Conservation (phyloP, 2,888 invertebrate genomes). For the Andricus curvator region DNA sequence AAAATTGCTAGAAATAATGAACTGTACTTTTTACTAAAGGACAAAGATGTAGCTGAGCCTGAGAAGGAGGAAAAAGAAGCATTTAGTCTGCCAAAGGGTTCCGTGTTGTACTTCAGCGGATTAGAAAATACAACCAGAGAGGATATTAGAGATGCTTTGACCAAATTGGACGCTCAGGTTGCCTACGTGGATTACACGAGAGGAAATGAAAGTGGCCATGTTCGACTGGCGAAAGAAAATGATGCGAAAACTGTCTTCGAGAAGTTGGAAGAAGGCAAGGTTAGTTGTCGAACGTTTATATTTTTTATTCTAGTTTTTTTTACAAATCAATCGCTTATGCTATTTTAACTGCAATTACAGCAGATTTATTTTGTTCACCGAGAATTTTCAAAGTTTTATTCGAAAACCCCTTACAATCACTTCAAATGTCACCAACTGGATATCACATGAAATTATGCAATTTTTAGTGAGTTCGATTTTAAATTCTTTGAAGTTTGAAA, state of each 20-base stretch:
- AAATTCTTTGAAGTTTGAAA: too few relatives aligned
- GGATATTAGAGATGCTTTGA: conserved; percentile 86
- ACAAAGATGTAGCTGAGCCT: conserved; percentile 49
- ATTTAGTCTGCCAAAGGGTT: conserved; percentile 84
- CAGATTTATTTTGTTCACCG: too few relatives aligned
- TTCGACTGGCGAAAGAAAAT: conserved; percentile 86
- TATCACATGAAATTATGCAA: too few relatives aligned
- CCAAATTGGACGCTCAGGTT: conserved; percentile 81
- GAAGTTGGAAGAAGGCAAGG: conserved; percentile 83
- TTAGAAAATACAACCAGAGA: conserved; percentile 84
- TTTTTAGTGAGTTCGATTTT: too few relatives aligned
- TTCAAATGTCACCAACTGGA: too few relatives aligned
- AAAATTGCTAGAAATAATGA: too few relatives aligned
- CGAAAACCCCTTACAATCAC: too few relatives aligned
- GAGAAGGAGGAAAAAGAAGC: conserved; percentile 65
- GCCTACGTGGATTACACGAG: conserved; percentile 88
- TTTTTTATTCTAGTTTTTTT: background rate
- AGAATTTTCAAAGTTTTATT: too few relatives aligned
- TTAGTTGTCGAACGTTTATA: conserved; percentile 63
- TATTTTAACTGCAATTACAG: too few relatives aligned
- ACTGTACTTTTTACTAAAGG: conserved; percentile 23
- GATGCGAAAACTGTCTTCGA: conserved; percentile 83
- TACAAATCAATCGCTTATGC: too few relatives aligned
- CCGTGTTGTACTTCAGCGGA: conserved; percentile 86
- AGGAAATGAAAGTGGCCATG: conserved; percentile 86